Evolutionary conservation across 2,888 invertebrate species (phyloP).

Genomic region (Muschampia plurimacula): DNA sequence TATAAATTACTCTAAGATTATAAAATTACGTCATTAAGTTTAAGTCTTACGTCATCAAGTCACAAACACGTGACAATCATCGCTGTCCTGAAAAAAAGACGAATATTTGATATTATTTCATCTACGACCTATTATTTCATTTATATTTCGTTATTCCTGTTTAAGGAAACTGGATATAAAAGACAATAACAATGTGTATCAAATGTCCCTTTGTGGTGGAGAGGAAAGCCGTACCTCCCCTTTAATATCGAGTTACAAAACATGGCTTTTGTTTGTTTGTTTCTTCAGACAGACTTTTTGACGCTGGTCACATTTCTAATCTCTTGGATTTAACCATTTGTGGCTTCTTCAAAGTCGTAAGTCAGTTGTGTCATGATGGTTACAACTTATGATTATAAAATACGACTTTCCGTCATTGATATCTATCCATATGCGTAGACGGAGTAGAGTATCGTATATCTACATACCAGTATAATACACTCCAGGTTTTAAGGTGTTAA

Average conservation of each 20-base stretch:
- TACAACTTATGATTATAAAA: too few relatives aligned
- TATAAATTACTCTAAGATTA: too few relatives aligned
- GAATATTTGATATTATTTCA: neutral
- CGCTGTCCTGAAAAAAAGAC: too few relatives aligned
- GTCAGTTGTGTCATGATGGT: neutral
- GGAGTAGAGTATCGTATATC: too few relatives aligned
- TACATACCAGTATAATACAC: too few relatives aligned
- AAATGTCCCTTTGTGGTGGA: slow-evolving; percentile 20
- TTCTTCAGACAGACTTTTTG: slow-evolving; percentile 8
- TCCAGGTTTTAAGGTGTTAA: too few relatives aligned
- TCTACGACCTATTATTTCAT: neutral
- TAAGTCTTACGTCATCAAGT: too few relatives aligned
- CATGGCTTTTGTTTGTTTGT: slow-evolving; percentile 23
- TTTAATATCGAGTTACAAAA: slow-evolving; percentile 27
- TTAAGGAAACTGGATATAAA: neutral
- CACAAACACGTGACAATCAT: too few relatives aligned
- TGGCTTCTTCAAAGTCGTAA: neutral
- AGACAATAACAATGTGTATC: slow-evolving; percentile 23
- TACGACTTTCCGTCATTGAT: too few relatives aligned
- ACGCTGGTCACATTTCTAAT: slow-evolving; percentile 22
- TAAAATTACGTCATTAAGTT: too few relatives aligned
- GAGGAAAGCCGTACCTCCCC: slow-evolving; percentile 8
- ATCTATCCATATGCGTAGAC: too few relatives aligned
- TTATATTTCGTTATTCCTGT: neutral
- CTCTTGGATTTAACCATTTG: neutral